Base-by-base conservation (phyloP, 2,888 invertebrate species). In the Andrena bucephala region DNA sequence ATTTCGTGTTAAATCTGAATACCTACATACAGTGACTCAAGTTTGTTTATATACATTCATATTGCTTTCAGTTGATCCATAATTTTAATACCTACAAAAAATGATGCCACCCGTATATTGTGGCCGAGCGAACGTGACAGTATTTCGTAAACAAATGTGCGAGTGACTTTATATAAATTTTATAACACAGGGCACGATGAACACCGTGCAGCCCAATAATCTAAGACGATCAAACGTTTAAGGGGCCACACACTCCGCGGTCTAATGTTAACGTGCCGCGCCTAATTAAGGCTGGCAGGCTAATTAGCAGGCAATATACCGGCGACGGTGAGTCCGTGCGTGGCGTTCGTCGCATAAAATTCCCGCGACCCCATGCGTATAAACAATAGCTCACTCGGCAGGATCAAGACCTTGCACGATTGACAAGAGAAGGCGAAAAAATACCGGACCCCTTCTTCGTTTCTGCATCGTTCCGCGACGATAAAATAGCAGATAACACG, bases 401-500 rank as follows among this genome's bases (percentile, higher is more conserved):
- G 72, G 54, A 79, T 82, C 71, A 71, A 79, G 77, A 80, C 71
- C 66, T 74, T 75, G 63, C 33, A 29, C 65, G 72, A 77, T 73
- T 71, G 71, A 13, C 42, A 63, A 82, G 69, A 70, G 52, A 68
- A 66, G 65, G 65, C 60, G 71, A 84, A 79, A 42, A 16, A 84
- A 86, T 85, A 79, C 67, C 57, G 57, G 31, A 24, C 27, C 65
- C 65, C 54, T 67, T 70, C 72, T 60, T 27, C 62, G 20, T 72
- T 71, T 66, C 65, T 68, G 52, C 63, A 42, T 65, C 65, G 71
- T 69, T 81, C 52, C 54, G 50, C 69, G 62, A 42, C 66, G 87
- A 87, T 85, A 77, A 83, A 86, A 72, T 77, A 83, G 68, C 65
- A 83, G 86, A 87, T 88, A 87, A 71, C 77, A 63, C 74, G 52